Conservation (phyloP, 2,113 vertebrate species). For the Zeus faber region DNA sequence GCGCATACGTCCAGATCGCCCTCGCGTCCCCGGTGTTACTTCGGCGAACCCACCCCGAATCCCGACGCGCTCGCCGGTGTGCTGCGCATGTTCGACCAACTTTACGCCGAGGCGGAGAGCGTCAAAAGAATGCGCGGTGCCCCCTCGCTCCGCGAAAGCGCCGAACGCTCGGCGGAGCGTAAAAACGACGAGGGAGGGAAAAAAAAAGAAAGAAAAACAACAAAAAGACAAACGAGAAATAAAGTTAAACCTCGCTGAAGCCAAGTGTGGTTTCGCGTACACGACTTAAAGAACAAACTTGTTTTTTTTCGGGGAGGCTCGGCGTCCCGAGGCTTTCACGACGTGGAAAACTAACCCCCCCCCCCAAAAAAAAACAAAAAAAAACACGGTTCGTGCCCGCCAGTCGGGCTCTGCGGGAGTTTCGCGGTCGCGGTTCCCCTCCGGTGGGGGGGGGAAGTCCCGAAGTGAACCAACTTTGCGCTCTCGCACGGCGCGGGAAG, state of each 20-base stretch:
- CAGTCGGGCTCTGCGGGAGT: constrained; percentile 15
- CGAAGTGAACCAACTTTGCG: constrained; percentile 37
- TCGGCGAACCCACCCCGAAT: constrained; percentile 6
- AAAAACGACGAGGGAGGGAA: too few species aligned
- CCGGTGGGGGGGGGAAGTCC: too few species aligned
- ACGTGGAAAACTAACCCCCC: too few species aligned
- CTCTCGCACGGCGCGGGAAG: too few species aligned
- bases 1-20: background rate
- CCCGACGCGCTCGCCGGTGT: background rate
- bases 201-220: constrained; percentile 1
- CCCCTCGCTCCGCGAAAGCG: constrained; percentile 1
- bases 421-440: constrained; percentile 39
- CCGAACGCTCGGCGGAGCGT: constrained; percentile 10
- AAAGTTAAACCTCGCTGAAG: too few species aligned
- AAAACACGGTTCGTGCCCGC: background rate
- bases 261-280: too few species aligned
- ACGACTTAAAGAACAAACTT: too few species aligned
- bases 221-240: too few species aligned
- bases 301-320: too few species aligned
- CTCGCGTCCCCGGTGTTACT: background rate
- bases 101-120: constrained; percentile 7
- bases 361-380: background rate
- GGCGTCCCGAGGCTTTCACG: too few species aligned
- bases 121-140: constrained; percentile 16
- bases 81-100: constrained; percentile 45